A percentile compares a stretch with the other conserved stretches of the same genome.
phyloP scores from a whole-genome alignment of 2,797 vertebrate genomes.

The Cercopithecus diana region DNA sequence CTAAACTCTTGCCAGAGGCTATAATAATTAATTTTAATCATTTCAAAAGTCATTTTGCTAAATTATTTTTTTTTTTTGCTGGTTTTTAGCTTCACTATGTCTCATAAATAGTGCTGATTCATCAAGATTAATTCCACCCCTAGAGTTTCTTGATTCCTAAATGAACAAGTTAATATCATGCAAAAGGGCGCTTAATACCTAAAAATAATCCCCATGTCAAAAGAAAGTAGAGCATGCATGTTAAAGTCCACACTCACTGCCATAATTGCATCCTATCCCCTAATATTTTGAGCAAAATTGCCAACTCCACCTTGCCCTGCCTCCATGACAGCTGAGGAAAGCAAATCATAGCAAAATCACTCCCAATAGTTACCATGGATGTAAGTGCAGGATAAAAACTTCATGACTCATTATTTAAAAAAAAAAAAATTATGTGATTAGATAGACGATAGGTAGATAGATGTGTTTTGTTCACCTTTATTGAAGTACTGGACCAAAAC shows the following conservation, averaged over 20 bases:
- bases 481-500: not conserved
- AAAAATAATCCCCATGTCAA: conserved; percentile 52
- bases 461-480: conserved; percentile 22
- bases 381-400: conserved; percentile 5
- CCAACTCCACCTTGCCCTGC: conserved; percentile 57
- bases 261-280: conserved; percentile 69
- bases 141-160: conserved; percentile 64
- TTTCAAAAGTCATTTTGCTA: conserved; percentile 31
- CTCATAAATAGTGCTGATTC: conserved; percentile 50
- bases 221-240: conserved; percentile 22
- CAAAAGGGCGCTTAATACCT: conserved; percentile 14
- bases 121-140: conserved; percentile 46
- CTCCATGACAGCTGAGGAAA: conserved; percentile 60
- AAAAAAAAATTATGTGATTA: not conserved
- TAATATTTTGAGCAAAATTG: conserved; percentile 72
- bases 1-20: conserved; percentile 27
- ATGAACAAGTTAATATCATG: conserved; percentile 48
- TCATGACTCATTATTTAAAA: not conserved
- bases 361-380: not conserved
- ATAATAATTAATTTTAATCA: conserved; percentile 51
- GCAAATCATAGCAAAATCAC: conserved; percentile 66
- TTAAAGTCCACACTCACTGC: conserved; percentile 46
- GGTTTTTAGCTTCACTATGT: conserved; percentile 5
- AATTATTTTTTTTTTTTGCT: not conserved
- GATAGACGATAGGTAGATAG: not conserved